Conservation (phyloP, 2,113 vertebrate species). For the Eulemur rufifrons region DNA sequence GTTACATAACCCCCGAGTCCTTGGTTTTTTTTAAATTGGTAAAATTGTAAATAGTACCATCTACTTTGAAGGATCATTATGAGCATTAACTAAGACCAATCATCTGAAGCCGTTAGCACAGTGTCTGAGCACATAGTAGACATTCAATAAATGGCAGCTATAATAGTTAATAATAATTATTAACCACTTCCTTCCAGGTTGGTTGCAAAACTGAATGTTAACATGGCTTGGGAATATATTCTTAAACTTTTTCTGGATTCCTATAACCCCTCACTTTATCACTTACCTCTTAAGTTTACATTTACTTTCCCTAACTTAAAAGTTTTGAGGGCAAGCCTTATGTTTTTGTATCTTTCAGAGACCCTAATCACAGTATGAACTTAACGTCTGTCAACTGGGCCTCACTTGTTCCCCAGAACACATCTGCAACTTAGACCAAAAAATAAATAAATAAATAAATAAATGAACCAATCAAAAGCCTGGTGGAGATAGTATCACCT, state of each 20-base stretch:
- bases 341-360: constrained; percentile 36
- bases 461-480: not conserved
- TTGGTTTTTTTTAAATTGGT: not conserved
- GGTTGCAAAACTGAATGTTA: not conserved
- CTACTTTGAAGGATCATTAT: constrained; percentile 20
- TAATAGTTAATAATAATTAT: not conserved
- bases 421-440: constrained; percentile 3
- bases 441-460: not conserved
- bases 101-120: not conserved
- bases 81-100: constrained; percentile 29
- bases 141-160: constrained; percentile 9
- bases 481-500: not conserved
- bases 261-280: not conserved
- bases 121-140: not conserved
- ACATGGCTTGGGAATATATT: not conserved
- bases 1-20: not conserved
- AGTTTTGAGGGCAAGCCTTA: constrained; percentile 3
- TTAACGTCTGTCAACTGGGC: not conserved
- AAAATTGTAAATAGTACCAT: constrained; percentile 19
- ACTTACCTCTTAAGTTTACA: constrained; percentile 9
- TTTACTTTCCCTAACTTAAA: constrained; percentile 29
- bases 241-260: not conserved
- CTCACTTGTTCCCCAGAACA: constrained; percentile 28
- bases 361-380: constrained; percentile 1
- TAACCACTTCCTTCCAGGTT: constrained; percentile 7